Evolutionary conservation across 1,140 invertebrate genomes (phyloP), one percentile per base, ranked within the genome.

Genomic region (Prorops nasuta): DNA sequence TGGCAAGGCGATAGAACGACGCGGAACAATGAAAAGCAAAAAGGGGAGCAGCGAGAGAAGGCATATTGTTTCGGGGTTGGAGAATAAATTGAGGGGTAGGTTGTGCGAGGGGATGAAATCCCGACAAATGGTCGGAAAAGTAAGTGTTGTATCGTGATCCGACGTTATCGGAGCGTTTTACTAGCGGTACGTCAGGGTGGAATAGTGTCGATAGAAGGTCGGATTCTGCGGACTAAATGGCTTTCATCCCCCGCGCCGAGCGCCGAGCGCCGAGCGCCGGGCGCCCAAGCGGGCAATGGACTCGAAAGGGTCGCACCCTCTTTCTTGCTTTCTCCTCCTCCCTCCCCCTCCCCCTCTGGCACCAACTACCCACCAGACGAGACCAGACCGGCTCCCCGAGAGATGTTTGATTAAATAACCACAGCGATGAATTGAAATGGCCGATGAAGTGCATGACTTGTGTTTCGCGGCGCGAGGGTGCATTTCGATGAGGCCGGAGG

Each of bases 351-450:
- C 56, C 60, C 56, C 63, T 54, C 44, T 28, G 12, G 8, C 20
- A 35, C 8, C 34, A 35, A 4, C 34, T 9, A 14, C 34, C 4
- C 34, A 17, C 14, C 36, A 9, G 36, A 15, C 8, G 20, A 40
- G 10, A 12, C 9, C 19, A 12, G 4, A 41, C 8, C 18, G 36
- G 58, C 24, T 10, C 4, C 17, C 52, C 47, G 58, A 47, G 60
- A 64, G 67, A 72, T 74, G 70, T 76, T 77, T 74, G 73, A 77
- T 77, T 76, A 77, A 77, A 77, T 76, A 74, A 77, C 74, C 74
- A 71, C 59, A 50, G 38, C 67, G 67, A 75, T 76, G 72, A 77
- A 77, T 77, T 74, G 73, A 77, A 77, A 71, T 56, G 49, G 62
- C 54, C 66, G 69, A 74, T 72, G 71, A 72, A 76, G 66, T 72